These are phyloP conservation scores for Phasianus colchicus DNA, from an alignment of 2,113 vertebrate genomes.

Conservation along the genomic window DNA sequence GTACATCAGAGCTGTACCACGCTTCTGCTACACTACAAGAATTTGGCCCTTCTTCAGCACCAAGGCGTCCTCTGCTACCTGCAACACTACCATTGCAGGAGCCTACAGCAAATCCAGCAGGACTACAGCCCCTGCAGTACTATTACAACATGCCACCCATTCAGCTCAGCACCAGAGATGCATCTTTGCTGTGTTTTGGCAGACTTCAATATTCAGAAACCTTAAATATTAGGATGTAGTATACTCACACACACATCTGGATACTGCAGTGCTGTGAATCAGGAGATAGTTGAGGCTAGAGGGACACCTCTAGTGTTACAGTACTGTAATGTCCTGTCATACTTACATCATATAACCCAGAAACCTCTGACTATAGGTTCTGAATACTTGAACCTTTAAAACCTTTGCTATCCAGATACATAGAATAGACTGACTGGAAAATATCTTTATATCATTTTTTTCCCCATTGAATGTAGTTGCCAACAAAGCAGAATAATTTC, in stretches of 20 bases:
- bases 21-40: neutral
- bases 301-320: neutral
- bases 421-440: neutral
- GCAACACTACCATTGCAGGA: neutral
- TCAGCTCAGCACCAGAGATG: neutral
- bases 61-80: neutral
- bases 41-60: neutral
- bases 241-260: neutral
- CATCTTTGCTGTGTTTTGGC: neutral
- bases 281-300: neutral
- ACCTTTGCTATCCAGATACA: neutral
- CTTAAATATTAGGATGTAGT: neutral
- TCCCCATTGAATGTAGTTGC: neutral
- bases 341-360: neutral
- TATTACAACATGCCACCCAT: neutral
- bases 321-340: neutral
- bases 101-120: neutral
- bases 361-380: neutral
- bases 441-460: neutral
- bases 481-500: neutral
- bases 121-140: neutral
- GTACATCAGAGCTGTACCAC: neutral
- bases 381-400: slow-evolving; percentile 28
- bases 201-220: neutral
- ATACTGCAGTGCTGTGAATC: neutral